phyloP scores from a whole-genome alignment of 2,888 invertebrate genomes.

The Tanytarsus gracilentus region DNA sequence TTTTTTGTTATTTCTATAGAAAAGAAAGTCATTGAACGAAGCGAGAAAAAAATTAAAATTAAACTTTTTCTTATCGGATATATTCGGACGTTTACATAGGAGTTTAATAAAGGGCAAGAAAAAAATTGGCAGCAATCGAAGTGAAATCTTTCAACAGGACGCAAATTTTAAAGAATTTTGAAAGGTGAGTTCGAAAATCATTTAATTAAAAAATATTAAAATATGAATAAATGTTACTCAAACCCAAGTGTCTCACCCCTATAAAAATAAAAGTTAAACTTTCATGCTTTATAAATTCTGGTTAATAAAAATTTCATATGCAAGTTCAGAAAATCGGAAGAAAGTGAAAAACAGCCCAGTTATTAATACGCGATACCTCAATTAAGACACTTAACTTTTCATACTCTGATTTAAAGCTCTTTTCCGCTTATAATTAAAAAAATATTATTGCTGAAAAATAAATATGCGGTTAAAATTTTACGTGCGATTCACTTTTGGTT shows the following conservation, averaged over 20 bases:
- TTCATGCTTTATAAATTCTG: neutral
- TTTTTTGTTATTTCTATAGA: too few species aligned
- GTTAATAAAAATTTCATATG: too few species aligned
- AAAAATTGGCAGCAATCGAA: neutral
- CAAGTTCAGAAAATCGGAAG: too few species aligned
- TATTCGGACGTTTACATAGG: neutral
- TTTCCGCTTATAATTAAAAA: neutral
- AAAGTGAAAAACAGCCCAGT: neutral
- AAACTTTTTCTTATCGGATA: neutral
- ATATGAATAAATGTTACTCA: too few species aligned
- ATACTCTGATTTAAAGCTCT: neutral
- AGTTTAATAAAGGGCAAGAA: neutral
- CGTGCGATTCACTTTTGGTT: neutral
- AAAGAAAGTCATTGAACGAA: slow-evolving; percentile 9
- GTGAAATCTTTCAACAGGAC: too few species aligned
- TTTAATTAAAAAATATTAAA: too few species aligned
- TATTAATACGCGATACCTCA: too few species aligned
- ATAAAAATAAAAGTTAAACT: too few species aligned
- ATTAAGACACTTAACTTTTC: neutral
- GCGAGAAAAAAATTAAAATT: neutral
- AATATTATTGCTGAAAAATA: neutral
- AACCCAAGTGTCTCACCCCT: too few species aligned
- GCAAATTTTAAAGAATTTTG: too few species aligned
- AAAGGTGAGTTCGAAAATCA: too few species aligned
- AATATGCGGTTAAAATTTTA: neutral